Base-by-base conservation (phyloP, 1,140 invertebrate species). In the Papilio polyxenes region DNA sequence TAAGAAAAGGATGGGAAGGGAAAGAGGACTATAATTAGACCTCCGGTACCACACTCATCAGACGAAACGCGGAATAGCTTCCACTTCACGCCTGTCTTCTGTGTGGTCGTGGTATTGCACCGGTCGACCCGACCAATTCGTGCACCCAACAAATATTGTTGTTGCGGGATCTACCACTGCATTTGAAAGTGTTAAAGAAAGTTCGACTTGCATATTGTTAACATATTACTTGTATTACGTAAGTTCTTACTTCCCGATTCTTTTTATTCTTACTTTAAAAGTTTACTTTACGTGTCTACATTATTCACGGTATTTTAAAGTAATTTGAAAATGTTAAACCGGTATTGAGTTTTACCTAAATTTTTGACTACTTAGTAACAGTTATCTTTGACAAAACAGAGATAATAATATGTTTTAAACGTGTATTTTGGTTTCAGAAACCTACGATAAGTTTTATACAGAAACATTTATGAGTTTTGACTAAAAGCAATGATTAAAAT, bases 111-210 rank as follows among this genome's bases (percentile, higher is more conserved):
- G n/a, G n/a, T n/a, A n/a, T n/a, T n/a, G n/a, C n/a, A n/a, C n/a
- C n/a, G n/a, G n/a, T n/a, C n/a, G n/a, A n/a, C n/a, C n/a, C n/a
- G n/a, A n/a, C n/a, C n/a, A n/a, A n/a, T n/a, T n/a, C n/a, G n/a
- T n/a, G n/a, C n/a, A n/a, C n/a, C n/a, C n/a, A n/a, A n/a, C n/a
- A n/a, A n/a, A n/a, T n/a, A n/a, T n/a, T n/a, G n/a, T n/a, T n/a
- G n/a, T n/a, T n/a, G n/a, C n/a, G n/a, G n/a, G n/a, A n/a, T n/a
- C n/a, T n/a, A n/a, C n/a, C n/a, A n/a, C n/a, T n/a, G n/a, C n/a
- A 31, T 72, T 37, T 37, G 13, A 72, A 72, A 72, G 65, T 31
- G 13, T 72, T 72, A 31, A 23, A 75, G 56, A 81, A 62, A 23
- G n/a, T 75, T 23, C 10, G 49, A 81, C 40, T 5, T 40, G 31